Evolutionary conservation across 1,140 invertebrate genomes (phyloP), one percentile per base, ranked within the genome.

Genomic region (Hylaeus volcanicus): DNA sequence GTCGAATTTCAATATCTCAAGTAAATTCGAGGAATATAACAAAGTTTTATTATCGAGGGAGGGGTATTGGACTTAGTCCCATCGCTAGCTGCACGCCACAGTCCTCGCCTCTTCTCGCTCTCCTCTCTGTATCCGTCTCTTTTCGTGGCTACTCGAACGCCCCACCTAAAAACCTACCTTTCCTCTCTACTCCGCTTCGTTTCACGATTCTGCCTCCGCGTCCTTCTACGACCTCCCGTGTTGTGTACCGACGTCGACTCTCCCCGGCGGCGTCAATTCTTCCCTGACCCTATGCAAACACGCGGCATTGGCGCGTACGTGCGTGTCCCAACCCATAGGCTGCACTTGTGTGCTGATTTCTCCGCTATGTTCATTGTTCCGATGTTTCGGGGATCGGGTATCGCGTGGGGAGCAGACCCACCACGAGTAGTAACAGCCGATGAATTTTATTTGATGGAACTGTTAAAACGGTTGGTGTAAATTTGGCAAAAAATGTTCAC

Each of bases 201-300:
- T 58, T 66, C 55, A 45, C 51, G 41, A 51, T 68, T 66, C 68
- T 65, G 64, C 55, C 53, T 39, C 53, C 58, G n/a, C 69, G 70
- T 74, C 80, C 64, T 82, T 79, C 82, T 72, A 70, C 78, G 70
- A 63, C 65, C 70, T 58, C 60, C 83, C 56, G 65, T 55, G 45
- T 61, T 26, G 51, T 41, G 5, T 15, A 51, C 48, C 15, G 11
- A 9, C 51, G 58, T 12, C 51, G 11, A 15, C 53, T 48, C 63
- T 12, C 26, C 37, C 43, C n/a, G 39, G 41, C 60, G 53, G 37
- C 60, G 26, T 26, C 58, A 58, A 86, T 85, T 82, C 83, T 77
- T 82, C 11, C 15, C 41, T 74, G 66, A 86, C 73, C 69, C 84
- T 80, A 61, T 76, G 72, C 71, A 79, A 79, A 79, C 73, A 76